These are phyloP conservation scores for Acanthosepion pharaonis DNA, from an alignment of 2,888 invertebrate species.

Conservation along the genomic window DNA sequence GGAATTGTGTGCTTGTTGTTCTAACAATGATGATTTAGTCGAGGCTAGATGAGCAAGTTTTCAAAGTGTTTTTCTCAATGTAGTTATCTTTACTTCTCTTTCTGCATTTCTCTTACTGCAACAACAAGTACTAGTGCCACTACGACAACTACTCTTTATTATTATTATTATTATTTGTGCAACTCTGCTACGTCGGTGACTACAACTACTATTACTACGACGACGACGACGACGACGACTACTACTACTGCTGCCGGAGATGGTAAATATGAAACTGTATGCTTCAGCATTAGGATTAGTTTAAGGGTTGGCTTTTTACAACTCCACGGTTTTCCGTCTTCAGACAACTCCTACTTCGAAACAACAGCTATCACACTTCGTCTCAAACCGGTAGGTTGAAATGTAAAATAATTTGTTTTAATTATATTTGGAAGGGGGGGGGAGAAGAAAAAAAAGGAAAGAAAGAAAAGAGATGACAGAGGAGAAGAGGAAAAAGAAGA, in stretches of 20 bases:
- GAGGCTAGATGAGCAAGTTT: background rate
- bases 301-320: conserved; percentile 33
- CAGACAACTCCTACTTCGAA: background rate
- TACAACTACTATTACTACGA: background rate
- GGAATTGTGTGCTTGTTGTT: background rate
- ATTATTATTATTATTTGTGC: background rate
- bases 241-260: conserved; percentile 33
- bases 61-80: background rate
- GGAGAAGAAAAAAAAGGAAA: background rate
- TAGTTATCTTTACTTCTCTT: background rate
- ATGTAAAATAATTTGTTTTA: conserved; percentile 9
- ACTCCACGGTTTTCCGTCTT: background rate
- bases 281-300: conserved; percentile 21
- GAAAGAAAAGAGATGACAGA: background rate
- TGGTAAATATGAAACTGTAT: conserved; percentile 33
- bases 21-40: background rate
- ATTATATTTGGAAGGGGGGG: background rate
- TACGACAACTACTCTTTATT: background rate
- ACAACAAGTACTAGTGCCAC: conserved; percentile 8
- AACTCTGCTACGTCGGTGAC: background rate
- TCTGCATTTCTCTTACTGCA: background rate
- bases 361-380: conserved; percentile 23
- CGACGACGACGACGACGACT: background rate
- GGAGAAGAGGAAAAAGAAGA: background rate
- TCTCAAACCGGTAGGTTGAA: conserved; percentile 22